phyloP scores from a whole-genome alignment of 2,888 invertebrate species.

The Gastracanthus pulcherrimus region DNA sequence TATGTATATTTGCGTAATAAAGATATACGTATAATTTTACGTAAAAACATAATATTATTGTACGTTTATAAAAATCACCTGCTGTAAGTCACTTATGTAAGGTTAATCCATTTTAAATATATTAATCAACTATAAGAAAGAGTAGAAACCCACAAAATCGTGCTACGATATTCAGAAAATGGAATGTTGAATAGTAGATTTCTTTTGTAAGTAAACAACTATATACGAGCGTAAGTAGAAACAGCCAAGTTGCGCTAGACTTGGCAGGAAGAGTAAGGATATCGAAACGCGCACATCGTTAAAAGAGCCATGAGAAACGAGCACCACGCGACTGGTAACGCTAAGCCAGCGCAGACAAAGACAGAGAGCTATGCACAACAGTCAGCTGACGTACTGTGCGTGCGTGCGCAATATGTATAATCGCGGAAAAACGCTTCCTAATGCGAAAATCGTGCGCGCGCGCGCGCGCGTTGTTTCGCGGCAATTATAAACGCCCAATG shows the following conservation, averaged over 20 bases:
- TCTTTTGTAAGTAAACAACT: neutral
- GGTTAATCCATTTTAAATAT: no score
- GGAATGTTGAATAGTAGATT: no score
- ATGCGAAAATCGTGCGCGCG: neutral
- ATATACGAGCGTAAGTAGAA: neutral
- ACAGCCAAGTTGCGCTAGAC: neutral
- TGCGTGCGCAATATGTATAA: neutral
- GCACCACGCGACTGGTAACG: neutral
- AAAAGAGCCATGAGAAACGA: constrained; percentile 2
- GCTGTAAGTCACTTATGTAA: no score
- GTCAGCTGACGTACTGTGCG: neutral
- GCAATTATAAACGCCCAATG: neutral
- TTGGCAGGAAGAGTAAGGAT: neutral
- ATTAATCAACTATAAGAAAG: no score
- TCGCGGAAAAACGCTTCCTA: constrained; percentile 14
- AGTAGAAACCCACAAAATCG: no score
- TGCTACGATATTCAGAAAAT: no score
- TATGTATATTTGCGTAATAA: no score
- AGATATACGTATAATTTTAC: no score
- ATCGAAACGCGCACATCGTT: neutral
- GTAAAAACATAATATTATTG: no score
- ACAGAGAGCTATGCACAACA: neutral
- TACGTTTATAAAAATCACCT: no score
- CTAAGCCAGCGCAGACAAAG: constrained; percentile 17
- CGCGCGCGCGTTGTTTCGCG: neutral